Conservation (phyloP, 2,888 invertebrate genomes). For the Barypeithes pellucidus region DNA sequence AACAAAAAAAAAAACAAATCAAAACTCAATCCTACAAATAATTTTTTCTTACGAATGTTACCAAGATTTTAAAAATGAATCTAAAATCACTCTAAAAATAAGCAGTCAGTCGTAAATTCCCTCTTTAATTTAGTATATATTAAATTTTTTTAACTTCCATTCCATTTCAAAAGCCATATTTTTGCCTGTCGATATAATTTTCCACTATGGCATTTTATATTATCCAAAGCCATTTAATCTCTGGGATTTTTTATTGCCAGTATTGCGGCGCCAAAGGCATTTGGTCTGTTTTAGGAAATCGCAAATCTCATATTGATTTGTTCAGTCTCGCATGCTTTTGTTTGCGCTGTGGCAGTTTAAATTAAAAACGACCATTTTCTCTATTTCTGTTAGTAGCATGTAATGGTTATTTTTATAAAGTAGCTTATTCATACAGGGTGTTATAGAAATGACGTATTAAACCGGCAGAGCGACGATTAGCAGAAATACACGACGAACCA, state of each 20-base stretch:
- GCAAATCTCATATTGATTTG: slow-evolving; percentile 27
- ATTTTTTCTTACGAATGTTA: too few relatives aligned
- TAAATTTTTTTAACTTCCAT: background rate
- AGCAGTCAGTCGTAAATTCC: too few relatives aligned
- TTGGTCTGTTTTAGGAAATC: slow-evolving; percentile 15
- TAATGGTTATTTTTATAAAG: too few relatives aligned
- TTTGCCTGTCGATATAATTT: slow-evolving; percentile 8
- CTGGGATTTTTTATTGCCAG: slow-evolving; percentile 13
- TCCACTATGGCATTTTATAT: background rate
- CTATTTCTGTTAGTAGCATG: background rate
- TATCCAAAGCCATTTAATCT: background rate
- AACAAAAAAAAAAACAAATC: too few relatives aligned
- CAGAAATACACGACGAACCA: too few relatives aligned
- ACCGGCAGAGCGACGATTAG: too few relatives aligned
- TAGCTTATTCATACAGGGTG: too few relatives aligned
- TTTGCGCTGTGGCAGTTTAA: slow-evolving; percentile 8
- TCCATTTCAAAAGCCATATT: background rate
- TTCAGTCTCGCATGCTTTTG: slow-evolving; percentile 1
- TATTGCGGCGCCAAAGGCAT: slow-evolving; percentile 22
- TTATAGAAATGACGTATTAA: too few relatives aligned
- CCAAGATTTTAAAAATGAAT: too few relatives aligned
- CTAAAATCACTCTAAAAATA: too few relatives aligned
- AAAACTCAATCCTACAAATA: too few relatives aligned
- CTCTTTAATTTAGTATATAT: too few relatives aligned
- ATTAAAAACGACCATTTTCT: background rate